A percentile compares a stretch with the other conserved stretches of the same genome.
These are phyloP conservation scores for Artemia franciscana DNA, from an alignment of 1,140 invertebrate genomes.

Conservation along the genomic window DNA sequence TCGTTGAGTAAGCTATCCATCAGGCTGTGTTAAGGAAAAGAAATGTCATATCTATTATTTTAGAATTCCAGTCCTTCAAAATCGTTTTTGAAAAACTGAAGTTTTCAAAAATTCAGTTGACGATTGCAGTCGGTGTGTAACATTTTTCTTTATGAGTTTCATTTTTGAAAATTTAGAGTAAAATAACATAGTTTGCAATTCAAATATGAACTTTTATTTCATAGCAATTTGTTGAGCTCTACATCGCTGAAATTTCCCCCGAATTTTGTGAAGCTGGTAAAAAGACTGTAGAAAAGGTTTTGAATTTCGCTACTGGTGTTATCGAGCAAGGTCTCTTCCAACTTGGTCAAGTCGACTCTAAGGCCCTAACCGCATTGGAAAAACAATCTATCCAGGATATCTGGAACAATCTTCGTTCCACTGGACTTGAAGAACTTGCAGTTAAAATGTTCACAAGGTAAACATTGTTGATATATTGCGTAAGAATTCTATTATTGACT, in stretches of 20 bases:
- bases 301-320: not conserved
- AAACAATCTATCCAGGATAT: not conserved
- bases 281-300: not conserved
- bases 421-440: not conserved
- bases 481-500: too few species aligned
- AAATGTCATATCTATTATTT: too few species aligned
- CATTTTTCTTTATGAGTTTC: slow-evolving; percentile 20
- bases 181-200: too few species aligned
- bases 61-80: too few species aligned
- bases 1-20: too few species aligned
- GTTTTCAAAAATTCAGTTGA: too few species aligned
- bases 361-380: not conserved
- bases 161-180: too few species aligned
- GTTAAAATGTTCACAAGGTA: not conserved
- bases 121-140: too few species aligned
- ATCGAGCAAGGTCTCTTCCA: not conserved
- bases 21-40: too few species aligned
- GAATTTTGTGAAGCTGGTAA: not conserved
- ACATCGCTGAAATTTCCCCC: not conserved
- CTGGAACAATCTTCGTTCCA: not conserved
- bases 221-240: not conserved
- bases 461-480: not conserved
- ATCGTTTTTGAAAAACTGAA: too few species aligned
- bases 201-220: too few species aligned
- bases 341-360: not conserved